phyloP scores from a whole-genome alignment of 2,113 vertebrate genomes.

The Salvelinus fontinalis region DNA sequence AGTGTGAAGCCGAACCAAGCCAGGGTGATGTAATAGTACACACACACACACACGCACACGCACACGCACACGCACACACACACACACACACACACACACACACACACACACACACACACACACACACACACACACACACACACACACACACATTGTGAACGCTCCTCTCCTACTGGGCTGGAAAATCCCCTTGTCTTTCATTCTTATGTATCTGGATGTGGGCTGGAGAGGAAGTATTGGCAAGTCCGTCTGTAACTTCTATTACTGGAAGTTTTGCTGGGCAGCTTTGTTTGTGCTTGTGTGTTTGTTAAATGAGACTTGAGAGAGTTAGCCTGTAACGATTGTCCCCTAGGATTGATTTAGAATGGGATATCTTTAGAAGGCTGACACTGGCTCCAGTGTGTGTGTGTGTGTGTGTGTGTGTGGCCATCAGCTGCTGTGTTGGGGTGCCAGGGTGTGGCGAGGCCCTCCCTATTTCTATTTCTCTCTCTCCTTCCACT shows the following conservation, averaged over 20 bases:
- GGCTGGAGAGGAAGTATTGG: background rate
- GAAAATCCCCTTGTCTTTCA: background rate
- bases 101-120: too few species aligned
- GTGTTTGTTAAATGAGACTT: background rate
- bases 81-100: too few species aligned
- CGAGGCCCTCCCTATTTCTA: background rate
- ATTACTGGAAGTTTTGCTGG: background rate
- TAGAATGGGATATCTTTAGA: slow-evolving; percentile 7
- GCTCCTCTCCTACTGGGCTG: background rate
- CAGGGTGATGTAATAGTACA: too few species aligned
- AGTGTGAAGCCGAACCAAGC: background rate
- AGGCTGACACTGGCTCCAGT: background rate
- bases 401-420: slow-evolving; percentile 1
- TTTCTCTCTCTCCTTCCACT: background rate
- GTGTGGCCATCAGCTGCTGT: slow-evolving; percentile 29
- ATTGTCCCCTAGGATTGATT: background rate
- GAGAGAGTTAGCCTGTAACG: background rate
- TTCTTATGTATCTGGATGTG: background rate
- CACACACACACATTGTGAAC: too few species aligned
- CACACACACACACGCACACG: too few species aligned
- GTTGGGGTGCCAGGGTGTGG: slow-evolving; percentile 24
- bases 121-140: too few species aligned
- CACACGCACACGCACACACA: too few species aligned
- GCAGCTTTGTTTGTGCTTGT: background rate
- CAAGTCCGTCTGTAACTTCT: background rate